Evolutionary conservation across 2,888 invertebrate genomes (phyloP).

Genomic region (Catocala sponsa): DNA sequence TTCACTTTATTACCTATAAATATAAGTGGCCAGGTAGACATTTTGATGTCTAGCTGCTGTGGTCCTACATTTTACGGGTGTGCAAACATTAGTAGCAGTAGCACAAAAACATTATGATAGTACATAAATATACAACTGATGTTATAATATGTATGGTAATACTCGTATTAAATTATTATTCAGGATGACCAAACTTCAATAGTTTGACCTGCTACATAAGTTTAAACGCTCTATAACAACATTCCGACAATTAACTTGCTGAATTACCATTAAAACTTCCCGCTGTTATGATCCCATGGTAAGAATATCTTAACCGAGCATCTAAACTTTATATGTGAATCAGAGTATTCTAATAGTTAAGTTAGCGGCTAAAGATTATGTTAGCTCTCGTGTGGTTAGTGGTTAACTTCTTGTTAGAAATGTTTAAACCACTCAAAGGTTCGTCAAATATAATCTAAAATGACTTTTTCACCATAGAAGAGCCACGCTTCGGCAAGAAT

Average conservation of each 20-base stretch:
- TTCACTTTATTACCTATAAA: too few relatives aligned
- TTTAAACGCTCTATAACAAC: constrained; percentile 1
- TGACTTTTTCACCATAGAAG: too few relatives aligned
- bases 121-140: too few relatives aligned
- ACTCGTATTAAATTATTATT: neutral
- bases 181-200: neutral
- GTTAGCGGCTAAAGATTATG: neutral
- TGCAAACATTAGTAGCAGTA: too few relatives aligned
- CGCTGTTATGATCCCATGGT: neutral
- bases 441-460: too few relatives aligned
- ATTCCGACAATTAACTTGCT: constrained; percentile 6
- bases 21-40: too few relatives aligned
- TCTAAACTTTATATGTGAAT: neutral
- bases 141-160: too few relatives aligned
- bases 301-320: constrained; percentile 10
- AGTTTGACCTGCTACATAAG: neutral
- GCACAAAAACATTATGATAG: too few relatives aligned
- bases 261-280: constrained; percentile 7
- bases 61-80: too few relatives aligned
- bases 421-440: too few relatives aligned
- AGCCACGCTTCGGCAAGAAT: too few relatives aligned
- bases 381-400: neutral
- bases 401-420: neutral
- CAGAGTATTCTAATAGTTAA: neutral
- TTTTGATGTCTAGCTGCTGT: too few relatives aligned